phyloP scores from a whole-genome alignment of 1,140 invertebrate species.

The Stenopsyche tienmushanensis region DNA sequence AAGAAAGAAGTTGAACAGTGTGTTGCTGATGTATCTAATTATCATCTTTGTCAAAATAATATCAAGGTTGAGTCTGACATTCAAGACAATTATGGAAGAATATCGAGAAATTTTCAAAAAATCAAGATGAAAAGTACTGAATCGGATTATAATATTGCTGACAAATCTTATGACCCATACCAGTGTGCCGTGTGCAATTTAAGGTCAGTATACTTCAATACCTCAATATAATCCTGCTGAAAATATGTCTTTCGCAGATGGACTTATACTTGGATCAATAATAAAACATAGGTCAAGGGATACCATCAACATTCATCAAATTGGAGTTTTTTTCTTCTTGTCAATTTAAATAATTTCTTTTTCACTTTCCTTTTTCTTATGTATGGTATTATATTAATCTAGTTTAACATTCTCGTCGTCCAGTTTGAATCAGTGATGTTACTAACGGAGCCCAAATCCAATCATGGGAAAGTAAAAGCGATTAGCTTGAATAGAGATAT shows the following conservation, averaged over 20 bases:
- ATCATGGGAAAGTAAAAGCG: no score
- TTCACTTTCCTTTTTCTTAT: no score
- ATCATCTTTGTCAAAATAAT: slow-evolving; percentile 9
- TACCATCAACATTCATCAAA: no score
- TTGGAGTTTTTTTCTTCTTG: no score
- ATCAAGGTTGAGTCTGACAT: slow-evolving; percentile 8
- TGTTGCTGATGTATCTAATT: not conserved
- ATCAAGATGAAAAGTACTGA: not conserved
- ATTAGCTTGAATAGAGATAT: no score
- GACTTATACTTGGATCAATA: not conserved
- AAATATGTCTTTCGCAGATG: not conserved
- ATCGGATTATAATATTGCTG: not conserved
- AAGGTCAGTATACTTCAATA: no score
- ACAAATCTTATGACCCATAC: slow-evolving; percentile 14
- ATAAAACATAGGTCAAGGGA: not conserved
- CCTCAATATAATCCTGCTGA: no score
- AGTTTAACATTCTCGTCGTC: no score
- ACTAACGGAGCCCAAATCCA: no score
- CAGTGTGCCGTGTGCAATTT: slow-evolving; percentile 31
- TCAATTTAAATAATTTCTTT: no score
- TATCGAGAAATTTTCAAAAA: slow-evolving; percentile 11
- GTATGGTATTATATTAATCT: no score
- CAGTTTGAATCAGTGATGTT: no score
- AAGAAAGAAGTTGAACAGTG: slow-evolving; percentile 19
- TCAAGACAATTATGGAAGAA: not conserved